Percentiles rank a stretch among this genome's conserved stretches.
Evolutionary conservation across 2,113 vertebrate genomes (phyloP).

Genomic region (Globicephala melas): DNA sequence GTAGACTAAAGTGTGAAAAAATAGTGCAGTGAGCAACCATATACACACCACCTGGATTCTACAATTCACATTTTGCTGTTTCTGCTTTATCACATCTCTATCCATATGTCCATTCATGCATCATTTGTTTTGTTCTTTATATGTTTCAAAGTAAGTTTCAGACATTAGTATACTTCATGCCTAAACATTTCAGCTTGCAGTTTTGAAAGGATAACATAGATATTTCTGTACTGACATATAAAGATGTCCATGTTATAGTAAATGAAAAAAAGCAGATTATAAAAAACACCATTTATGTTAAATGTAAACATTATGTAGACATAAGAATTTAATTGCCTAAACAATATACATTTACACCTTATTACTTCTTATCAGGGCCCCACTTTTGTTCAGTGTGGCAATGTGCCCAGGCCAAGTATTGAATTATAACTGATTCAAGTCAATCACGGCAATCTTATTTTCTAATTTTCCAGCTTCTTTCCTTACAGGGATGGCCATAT

Average conservation of each 20-base stretch:
- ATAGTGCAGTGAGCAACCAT: neutral
- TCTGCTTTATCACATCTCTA: neutral
- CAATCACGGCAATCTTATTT: neutral
- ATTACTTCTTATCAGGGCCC: neutral
- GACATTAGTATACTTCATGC: neutral
- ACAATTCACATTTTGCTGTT: neutral
- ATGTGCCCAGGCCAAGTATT: neutral
- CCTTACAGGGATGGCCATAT: neutral
- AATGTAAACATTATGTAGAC: neutral
- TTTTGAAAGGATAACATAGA: slow-evolving; percentile 20
- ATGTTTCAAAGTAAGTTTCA: neutral
- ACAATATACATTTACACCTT: neutral
- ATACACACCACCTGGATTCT: neutral
- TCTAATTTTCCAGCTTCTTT: neutral
- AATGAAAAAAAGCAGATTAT: neutral
- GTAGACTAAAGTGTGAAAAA: neutral
- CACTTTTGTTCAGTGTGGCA: neutral
- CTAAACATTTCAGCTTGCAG: neutral
- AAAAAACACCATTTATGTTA: neutral
- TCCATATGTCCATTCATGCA: neutral
- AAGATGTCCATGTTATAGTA: neutral
- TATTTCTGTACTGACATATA: neutral
- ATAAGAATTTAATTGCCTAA: neutral
- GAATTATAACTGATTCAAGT: slow-evolving; percentile 15
- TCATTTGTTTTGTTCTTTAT: neutral